A percentile compares a stretch with the other conserved stretches of the same genome.
Conservation (phyloP, 1,140 invertebrate genomes). For the Vanessa tameamea region DNA sequence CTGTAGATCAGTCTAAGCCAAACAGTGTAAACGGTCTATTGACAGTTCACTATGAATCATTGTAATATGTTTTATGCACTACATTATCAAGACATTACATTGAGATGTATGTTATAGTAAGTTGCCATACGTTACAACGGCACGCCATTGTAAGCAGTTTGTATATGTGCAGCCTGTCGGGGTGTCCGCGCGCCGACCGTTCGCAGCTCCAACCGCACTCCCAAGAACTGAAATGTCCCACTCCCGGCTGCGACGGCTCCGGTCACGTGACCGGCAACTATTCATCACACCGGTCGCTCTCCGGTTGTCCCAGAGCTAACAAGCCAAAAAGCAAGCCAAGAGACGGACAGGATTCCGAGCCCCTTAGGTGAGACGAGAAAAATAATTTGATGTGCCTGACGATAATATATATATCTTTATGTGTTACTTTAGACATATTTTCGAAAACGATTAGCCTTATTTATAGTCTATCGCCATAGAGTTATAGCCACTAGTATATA, state of each 20-base stretch:
- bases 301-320: slow-evolving; percentile 95
- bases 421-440: too few relatives aligned
- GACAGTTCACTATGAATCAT: not conserved
- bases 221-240: slow-evolving; percentile 90
- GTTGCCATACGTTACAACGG: slow-evolving; percentile 90
- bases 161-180: slow-evolving; percentile 89
- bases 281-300: slow-evolving; percentile 93
- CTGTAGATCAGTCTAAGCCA: too few relatives aligned
- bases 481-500: too few relatives aligned
- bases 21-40: not conserved
- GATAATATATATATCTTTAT: not conserved
- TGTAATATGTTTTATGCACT: slow-evolving; percentile 10
- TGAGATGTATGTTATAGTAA: slow-evolving; percentile 32
- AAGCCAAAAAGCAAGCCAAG: slow-evolving; percentile 95
- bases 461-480: too few relatives aligned
- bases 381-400: not conserved
- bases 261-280: slow-evolving; percentile 93
- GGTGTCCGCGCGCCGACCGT: slow-evolving; percentile 94
- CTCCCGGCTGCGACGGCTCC: slow-evolving; percentile 92
- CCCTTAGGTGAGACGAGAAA: slow-evolving; percentile 84
- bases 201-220: slow-evolving; percentile 93
- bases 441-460: too few relatives aligned
- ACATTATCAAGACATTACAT: slow-evolving; percentile 2
- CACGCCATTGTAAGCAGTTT: slow-evolving; percentile 83
- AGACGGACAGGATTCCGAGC: slow-evolving; percentile 94